These are phyloP conservation scores for Plusia festucae DNA, from an alignment of 2,888 invertebrate species.

Conservation along the genomic window DNA sequence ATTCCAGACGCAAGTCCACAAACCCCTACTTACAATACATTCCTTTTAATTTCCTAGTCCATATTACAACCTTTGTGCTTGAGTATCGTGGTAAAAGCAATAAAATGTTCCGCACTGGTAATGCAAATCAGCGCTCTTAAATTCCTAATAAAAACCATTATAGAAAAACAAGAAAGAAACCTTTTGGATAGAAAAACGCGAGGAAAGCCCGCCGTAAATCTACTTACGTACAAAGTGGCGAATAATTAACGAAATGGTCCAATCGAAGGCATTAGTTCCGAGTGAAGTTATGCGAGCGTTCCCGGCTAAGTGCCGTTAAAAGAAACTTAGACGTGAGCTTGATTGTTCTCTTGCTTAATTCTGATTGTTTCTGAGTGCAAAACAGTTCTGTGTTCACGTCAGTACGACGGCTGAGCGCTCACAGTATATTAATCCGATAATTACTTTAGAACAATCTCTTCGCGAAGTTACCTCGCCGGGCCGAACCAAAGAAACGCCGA, in stretches of 20 bases:
- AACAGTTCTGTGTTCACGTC: slow-evolving; percentile 82
- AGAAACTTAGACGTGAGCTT: slow-evolving; percentile 87
- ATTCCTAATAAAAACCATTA: slow-evolving; percentile 78
- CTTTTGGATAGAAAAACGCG: slow-evolving; percentile 73
- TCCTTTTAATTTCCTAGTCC: slow-evolving; percentile 49
- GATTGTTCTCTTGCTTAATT: slow-evolving; percentile 87
- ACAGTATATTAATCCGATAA: slow-evolving; percentile 87
- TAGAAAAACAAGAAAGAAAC: slow-evolving; percentile 74
- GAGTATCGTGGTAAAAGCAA: slow-evolving; percentile 63
- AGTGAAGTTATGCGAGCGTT: slow-evolving; percentile 84
- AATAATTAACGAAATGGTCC: slow-evolving; percentile 89
- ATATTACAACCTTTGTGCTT: slow-evolving; percentile 54
- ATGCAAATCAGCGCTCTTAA: slow-evolving; percentile 77
- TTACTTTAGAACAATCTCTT: slow-evolving; percentile 87
- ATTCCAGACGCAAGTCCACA: slow-evolving; percentile 30
- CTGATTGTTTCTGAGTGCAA: slow-evolving; percentile 86
- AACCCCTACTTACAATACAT: slow-evolving; percentile 49
- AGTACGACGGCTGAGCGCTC: slow-evolving; percentile 77
- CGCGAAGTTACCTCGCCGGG: slow-evolving; percentile 75
- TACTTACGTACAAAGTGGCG: slow-evolving; percentile 89
- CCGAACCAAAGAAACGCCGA: slow-evolving; percentile 74
- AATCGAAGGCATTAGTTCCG: slow-evolving; percentile 87
- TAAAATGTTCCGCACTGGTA: slow-evolving; percentile 70
- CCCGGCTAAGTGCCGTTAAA: slow-evolving; percentile 87
- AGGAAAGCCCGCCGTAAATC: slow-evolving; percentile 85